These are phyloP conservation scores for Otocyon megalotis DNA, from an alignment of 2,113 vertebrate species.

Conservation along the genomic window DNA sequence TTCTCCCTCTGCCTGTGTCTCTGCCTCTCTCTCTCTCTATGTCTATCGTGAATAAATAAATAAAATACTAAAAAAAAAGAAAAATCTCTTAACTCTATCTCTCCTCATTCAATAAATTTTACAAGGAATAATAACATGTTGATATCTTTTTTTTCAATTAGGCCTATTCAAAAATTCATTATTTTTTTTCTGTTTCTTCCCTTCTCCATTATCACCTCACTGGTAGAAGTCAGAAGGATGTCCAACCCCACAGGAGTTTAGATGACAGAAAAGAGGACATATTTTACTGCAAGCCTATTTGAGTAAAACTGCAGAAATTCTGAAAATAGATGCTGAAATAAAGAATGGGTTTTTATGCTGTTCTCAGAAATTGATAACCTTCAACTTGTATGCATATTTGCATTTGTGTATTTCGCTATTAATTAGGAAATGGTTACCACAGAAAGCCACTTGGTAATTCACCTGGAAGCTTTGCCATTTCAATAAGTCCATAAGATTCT, in stretches of 20 bases:
- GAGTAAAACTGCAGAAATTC: slow-evolving; percentile 21
- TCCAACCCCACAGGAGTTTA: not conserved
- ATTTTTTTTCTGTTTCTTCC: not conserved
- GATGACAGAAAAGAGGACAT: slow-evolving; percentile 31
- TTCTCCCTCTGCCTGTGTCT: too few relatives aligned
- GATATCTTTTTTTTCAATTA: slow-evolving; percentile 68
- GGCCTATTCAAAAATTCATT: slow-evolving; percentile 28
- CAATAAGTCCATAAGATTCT: not conserved
- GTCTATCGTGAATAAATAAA: too few relatives aligned
- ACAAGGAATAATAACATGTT: slow-evolving; percentile 56
- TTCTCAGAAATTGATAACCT: not conserved
- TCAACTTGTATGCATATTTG: slow-evolving; percentile 43
- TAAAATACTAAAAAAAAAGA: too few relatives aligned
- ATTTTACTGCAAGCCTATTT: not conserved
- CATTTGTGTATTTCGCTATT: not conserved
- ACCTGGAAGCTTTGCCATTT: slow-evolving; percentile 28
- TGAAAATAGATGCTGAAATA: slow-evolving; percentile 61
- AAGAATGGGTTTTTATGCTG: not conserved
- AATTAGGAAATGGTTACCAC: slow-evolving; percentile 18
- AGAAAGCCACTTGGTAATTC: not conserved
- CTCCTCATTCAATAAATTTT: not conserved
- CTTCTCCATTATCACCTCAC: slow-evolving; percentile 9
- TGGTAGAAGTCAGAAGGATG: not conserved
- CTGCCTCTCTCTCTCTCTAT: too few relatives aligned
- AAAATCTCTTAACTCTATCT: not conserved